Base-by-base conservation (phyloP, 2,113 vertebrate species). In the Xenopus laevis region DNA sequence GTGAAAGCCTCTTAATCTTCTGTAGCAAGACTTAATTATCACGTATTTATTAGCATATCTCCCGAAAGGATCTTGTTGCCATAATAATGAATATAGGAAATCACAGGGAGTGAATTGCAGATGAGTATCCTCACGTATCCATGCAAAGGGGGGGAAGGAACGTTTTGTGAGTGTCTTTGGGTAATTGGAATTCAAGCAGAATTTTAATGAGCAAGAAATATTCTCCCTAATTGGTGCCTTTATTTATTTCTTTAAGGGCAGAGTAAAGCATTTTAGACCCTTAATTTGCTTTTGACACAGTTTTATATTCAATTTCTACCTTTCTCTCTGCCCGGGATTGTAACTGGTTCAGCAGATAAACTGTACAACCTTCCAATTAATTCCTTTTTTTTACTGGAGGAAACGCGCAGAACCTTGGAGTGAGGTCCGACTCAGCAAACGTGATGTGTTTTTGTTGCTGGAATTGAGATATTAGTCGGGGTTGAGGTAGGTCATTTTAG, bases 151-250 rank as follows among this genome's bases (percentile, higher is more conserved):
- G 65, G 72, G 33, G 33, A 40, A 40, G 33, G 33, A 72, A 64
- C 21, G 50, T 23, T 40, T 46, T 33, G 55, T 68, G 72, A 72
- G 81, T 71, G 81, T 80, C 66, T 53, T 62, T 8, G 77, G 80
- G 66, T 79, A 81, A 73, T 76, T 79, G 1, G 33, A 68, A 80
- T 79, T 79, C 59, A 27, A 74, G 66, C 66, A 81, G 81, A 81
- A 83, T 85, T 79, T 79, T 82, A 83, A 84, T 77, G 73, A 81
- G 69, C 44, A 67, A n/a, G 68, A 81, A 78, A 80, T 83, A 72
- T 64, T 65, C 57, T 70, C 47, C 57, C 59, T 81, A 82, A 84
- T 82, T 87, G 74, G 61, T 67, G 33, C 63, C 78, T 71, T 27
- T 50, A 55, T n/a, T 77, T 73, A 59, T 68, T 67, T 55, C 71